These are phyloP conservation scores for Hydriomena furcata DNA, from an alignment of 2,888 invertebrate species.

Conservation along the genomic window DNA sequence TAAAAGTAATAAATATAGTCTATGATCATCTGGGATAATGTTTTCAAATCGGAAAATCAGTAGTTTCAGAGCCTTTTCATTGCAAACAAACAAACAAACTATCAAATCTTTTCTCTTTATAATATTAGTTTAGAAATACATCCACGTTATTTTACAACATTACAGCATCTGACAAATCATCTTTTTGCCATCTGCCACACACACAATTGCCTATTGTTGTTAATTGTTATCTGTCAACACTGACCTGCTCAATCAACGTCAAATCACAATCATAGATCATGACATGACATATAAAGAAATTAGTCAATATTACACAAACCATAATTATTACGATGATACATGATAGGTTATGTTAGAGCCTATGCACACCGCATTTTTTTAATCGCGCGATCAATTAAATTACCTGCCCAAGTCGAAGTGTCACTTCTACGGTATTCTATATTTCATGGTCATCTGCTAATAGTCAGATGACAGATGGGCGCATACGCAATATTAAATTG, in stretches of 20 bases:
- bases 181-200: not conserved
- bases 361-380: too few relatives aligned
- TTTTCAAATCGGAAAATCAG: too few relatives aligned
- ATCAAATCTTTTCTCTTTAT: too few relatives aligned
- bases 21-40: too few relatives aligned
- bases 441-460: not conserved
- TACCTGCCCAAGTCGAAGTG: too few relatives aligned
- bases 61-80: too few relatives aligned
- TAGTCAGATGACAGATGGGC: constrained; percentile 5
- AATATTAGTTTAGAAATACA: too few relatives aligned
- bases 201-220: constrained; percentile 2
- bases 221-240: constrained; percentile 24
- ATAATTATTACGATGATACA: constrained; percentile 2
- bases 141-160: not conserved
- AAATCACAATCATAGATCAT: constrained; percentile 11
- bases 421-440: constrained; percentile 1
- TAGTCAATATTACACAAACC: constrained; percentile 4
- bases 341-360: not conserved
- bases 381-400: too few relatives aligned
- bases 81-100: too few relatives aligned
- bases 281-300: constrained; percentile 15
- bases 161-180: constrained; percentile 10
- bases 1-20: too few relatives aligned
- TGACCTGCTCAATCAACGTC: constrained; percentile 23
- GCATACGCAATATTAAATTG: constrained; percentile 9